Evolutionary conservation across 2,797 vertebrate species (phyloP), one percentile per base, ranked within the genome.

Genomic region (Gallirallus australis): DNA sequence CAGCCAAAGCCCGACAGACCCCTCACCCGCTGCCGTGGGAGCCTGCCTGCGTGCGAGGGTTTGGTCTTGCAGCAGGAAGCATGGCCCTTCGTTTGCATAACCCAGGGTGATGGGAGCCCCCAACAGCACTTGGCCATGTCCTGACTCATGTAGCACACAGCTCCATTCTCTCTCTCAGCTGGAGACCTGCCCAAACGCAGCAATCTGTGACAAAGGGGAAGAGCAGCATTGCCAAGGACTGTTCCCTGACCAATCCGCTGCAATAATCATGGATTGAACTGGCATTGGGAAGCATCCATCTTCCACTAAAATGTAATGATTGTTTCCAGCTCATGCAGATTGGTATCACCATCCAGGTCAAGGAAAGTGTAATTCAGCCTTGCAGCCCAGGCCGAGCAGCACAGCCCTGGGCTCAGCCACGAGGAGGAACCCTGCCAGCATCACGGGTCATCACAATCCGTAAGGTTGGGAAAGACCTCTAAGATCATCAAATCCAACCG

Each of bases 41-140:
- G 33, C 37, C 28, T 21, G 39, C 27, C 28, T 10, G 0, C 0
- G 12, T 31, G 1, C 0, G 2, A 6, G 30, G n/a, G 8, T 25
- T 25, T 0, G 31, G 10, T 7, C 48, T 35, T 4, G 11, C 17
- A 61, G 89, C 17, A 61, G 89, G 30, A 45, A 64, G 4, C 24
- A 2, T 0, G 0, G 3, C 4, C 52, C 78, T 30, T 18, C 28
- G 0, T 15, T 2, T 7, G 14, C 50, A 11, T 3, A 23, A 17
- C 42, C 79, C 56, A 7, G 1, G 0, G 45, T 15, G 40, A 2
- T 0, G 45, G 64, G 63, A 20, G 39, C 48, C 42, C 47, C 47
- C 47, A 47, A 21, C 45, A 47, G 21, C 47, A 47, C 20, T 21
- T 23, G 20, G 15, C 21, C 20, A 47, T 23, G 21, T 47, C 47